These are phyloP conservation scores for Limnephilus auricula DNA, from an alignment of 2,888 invertebrate genomes.

Conservation along the genomic window DNA sequence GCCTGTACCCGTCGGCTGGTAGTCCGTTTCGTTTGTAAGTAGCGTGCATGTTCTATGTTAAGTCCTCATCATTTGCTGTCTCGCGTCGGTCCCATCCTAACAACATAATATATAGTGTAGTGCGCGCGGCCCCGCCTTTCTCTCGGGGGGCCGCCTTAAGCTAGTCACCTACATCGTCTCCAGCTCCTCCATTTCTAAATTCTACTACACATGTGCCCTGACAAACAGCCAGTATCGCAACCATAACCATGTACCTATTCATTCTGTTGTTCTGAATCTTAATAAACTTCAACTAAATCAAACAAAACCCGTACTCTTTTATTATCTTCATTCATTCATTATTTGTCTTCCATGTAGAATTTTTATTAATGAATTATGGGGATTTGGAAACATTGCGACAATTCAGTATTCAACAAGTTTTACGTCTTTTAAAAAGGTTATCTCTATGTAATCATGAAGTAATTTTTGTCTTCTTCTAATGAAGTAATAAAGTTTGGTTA, in stretches of 20 bases:
- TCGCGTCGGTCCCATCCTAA: conserved; percentile 67
- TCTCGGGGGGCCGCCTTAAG: too few relatives aligned
- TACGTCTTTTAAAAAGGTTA: neutral
- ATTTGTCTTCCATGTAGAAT: conserved; percentile 48
- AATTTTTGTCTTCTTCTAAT: neutral
- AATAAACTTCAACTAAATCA: conserved; percentile 24
- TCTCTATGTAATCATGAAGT: neutral
- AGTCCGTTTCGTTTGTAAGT: neutral
- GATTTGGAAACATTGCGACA: neutral
- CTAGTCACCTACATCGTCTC: too few relatives aligned
- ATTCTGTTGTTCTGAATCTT: neutral
- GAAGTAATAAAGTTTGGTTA: neutral
- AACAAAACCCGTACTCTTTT: neutral
- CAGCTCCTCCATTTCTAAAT: neutral
- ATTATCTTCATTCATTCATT: conserved; percentile 29
- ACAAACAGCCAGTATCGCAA: neutral
- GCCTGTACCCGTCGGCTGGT: neutral
- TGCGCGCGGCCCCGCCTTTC: too few relatives aligned
- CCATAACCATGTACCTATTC: neutral
- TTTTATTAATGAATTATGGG: neutral
- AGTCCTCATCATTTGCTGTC: conserved; percentile 70
- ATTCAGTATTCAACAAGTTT: neutral
- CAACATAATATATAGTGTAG: neutral
- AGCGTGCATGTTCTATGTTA: conserved; percentile 72
- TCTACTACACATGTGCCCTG: conserved; percentile 9